Evolutionary conservation across 2,888 invertebrate genomes (phyloP).

Genomic region (Syritta pipiens): DNA sequence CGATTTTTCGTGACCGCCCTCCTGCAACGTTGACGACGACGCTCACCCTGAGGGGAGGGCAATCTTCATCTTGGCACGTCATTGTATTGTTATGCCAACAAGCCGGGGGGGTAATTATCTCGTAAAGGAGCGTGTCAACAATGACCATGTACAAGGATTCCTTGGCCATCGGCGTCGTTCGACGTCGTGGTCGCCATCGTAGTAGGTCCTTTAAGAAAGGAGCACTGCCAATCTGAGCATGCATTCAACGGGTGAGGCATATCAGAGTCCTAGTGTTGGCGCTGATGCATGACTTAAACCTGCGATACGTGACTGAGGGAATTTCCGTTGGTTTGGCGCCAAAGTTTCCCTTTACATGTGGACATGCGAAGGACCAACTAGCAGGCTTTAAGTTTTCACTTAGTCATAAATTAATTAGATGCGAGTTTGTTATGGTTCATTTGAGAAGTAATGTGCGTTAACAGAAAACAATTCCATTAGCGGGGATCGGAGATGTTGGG

Average conservation of each 20-base stretch:
- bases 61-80: conserved; percentile 17
- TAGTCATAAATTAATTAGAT: conserved; percentile 13
- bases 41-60: neutral
- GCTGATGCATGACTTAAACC: conserved; percentile 15
- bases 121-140: conserved; percentile 38
- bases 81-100: conserved; percentile 9
- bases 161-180: neutral
- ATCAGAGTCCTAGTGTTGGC: conserved; percentile 10
- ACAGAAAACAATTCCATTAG: neutral
- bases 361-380: conserved; percentile 17
- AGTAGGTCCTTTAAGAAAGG: conserved; percentile 33
- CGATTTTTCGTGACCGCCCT: neutral
- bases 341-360: conserved; percentile 4
- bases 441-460: neutral
- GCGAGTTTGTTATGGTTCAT: too few relatives aligned
- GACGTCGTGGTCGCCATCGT: too few relatives aligned
- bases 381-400: conserved; percentile 4
- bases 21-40: neutral
- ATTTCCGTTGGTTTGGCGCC: conserved; percentile 35
- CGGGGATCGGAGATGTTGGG: neutral
- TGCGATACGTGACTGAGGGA: conserved; percentile 10
- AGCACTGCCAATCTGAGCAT: conserved; percentile 15
- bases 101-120: conserved; percentile 33
- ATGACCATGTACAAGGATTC: conserved; percentile 31
- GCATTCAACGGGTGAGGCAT: conserved; percentile 29